A percentile compares a stretch with the other conserved stretches of the same genome.
These are phyloP conservation scores for Ornithorhynchus anatinus DNA, from an alignment of 2,113 vertebrate genomes.

Conservation along the genomic window DNA sequence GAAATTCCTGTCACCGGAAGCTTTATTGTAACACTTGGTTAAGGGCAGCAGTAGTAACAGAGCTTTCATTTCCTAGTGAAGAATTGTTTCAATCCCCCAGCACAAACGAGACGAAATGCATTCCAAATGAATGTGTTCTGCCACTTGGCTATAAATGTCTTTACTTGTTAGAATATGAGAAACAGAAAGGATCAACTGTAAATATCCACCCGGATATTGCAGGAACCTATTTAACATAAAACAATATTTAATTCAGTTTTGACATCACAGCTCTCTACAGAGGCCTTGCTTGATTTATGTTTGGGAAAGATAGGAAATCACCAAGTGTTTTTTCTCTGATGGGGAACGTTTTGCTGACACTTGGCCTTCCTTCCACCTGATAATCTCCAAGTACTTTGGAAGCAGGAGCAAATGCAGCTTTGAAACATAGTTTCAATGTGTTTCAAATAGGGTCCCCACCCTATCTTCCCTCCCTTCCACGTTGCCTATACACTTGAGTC, in stretches of 20 bases:
- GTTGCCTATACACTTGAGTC: too few species aligned
- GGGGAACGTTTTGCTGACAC: neutral
- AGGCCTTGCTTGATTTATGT: neutral
- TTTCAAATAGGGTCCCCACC: too few species aligned
- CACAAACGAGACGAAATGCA: neutral
- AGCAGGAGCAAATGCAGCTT: neutral
- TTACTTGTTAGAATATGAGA: neutral
- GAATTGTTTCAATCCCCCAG: neutral
- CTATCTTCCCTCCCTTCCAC: too few species aligned
- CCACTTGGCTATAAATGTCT: neutral
- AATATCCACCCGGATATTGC: neutral
- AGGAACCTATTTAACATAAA: neutral
- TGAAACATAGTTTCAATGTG: neutral
- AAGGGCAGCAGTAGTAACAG: neutral
- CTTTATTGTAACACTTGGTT: neutral
- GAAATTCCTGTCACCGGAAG: neutral
- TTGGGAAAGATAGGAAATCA: neutral
- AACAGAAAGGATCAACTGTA: neutral
- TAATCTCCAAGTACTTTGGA: neutral
- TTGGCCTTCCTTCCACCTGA: neutral
- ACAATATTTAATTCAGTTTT: conserved; percentile 3
- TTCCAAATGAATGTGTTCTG: neutral
- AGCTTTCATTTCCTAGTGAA: conserved; percentile 5
- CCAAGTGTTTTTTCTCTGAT: neutral
- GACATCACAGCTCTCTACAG: neutral